Conservation (phyloP, 2,797 vertebrate species). For the Anisognathus igniventris region DNA sequence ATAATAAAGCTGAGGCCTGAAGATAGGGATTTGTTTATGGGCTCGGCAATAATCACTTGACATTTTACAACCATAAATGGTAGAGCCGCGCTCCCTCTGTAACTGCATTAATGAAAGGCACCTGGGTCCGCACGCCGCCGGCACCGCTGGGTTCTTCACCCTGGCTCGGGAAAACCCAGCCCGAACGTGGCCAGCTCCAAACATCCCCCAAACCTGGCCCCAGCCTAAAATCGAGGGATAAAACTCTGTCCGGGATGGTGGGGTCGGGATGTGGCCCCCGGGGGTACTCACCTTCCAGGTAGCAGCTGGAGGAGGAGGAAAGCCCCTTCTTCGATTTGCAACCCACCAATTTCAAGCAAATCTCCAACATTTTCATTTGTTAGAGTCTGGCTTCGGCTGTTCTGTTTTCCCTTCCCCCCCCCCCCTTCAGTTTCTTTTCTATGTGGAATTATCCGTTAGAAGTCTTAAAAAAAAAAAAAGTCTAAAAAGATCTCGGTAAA, state of each 20-base stretch:
- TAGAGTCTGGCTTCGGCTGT: slow-evolving; percentile 48
- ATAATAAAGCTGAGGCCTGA: neutral
- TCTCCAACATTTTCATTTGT: slow-evolving; percentile 99
- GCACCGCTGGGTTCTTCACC: neutral
- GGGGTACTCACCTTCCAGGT: slow-evolving; percentile 90
- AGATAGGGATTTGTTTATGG: slow-evolving; percentile 12
- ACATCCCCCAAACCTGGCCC: neutral
- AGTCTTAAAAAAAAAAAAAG: neutral
- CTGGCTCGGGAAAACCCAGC: neutral
- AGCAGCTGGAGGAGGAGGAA: slow-evolving; percentile 97
- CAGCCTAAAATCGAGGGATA: neutral
- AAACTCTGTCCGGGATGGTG: neutral
- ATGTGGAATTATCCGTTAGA: neutral
- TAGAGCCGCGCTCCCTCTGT: slow-evolving; percentile 46
- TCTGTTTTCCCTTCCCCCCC: neutral
- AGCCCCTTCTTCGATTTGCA: slow-evolving; percentile 98
- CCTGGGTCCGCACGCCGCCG: neutral
- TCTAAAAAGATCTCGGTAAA: neutral
- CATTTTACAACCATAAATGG: slow-evolving; percentile 75
- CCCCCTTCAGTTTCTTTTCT: neutral
- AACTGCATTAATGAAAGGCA: slow-evolving; percentile 58
- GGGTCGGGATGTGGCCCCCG: rapidly evolving
- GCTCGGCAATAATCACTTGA: slow-evolving; percentile 17
- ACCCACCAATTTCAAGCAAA: slow-evolving; percentile 98
- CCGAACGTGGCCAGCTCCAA: neutral